Conservation (phyloP, 1,140 invertebrate genomes). For the Coenobita brevimanus region DNA sequence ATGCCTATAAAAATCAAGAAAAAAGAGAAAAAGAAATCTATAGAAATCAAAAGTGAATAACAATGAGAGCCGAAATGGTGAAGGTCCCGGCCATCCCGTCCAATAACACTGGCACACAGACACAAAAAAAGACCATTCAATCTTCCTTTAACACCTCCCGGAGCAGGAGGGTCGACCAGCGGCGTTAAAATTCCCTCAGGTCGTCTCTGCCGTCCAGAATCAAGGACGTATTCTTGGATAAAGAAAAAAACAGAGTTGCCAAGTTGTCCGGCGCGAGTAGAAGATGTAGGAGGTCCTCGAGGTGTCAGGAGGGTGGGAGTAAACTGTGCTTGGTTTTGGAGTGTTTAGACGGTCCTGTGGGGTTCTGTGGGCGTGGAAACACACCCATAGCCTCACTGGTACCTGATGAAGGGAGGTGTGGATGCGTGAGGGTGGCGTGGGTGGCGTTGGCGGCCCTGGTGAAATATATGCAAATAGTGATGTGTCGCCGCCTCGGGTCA, state of each 20-base stretch:
- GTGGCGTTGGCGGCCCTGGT: constrained; percentile 24
- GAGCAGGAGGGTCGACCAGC: background rate
- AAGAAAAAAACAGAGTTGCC: constrained; percentile 24
- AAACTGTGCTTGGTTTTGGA: too few species aligned
- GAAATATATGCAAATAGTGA: constrained; percentile 62
- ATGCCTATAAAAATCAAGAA: too few species aligned
- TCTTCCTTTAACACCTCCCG: constrained; percentile 33
- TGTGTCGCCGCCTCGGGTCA: constrained; percentile 45
- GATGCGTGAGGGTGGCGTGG: background rate
- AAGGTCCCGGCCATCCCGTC: background rate
- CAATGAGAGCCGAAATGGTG: background rate
- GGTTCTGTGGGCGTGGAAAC: too few species aligned
- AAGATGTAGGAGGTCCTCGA: background rate
- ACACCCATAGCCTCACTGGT: too few species aligned
- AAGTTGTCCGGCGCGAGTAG: background rate
- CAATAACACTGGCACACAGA: too few species aligned
- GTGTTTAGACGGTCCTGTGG: too few species aligned
- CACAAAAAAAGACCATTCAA: constrained; percentile 17
- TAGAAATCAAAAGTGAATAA: too few species aligned
- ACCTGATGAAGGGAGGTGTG: background rate
- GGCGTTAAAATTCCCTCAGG: constrained; percentile 40
- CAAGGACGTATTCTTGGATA: constrained; percentile 23
- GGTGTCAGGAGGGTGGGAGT: too few species aligned
- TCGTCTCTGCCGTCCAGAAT: constrained; percentile 24
- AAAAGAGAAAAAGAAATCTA: too few species aligned